Evolutionary conservation across 2,888 invertebrate genomes (phyloP).

Genomic region (Lithosia quadra): DNA sequence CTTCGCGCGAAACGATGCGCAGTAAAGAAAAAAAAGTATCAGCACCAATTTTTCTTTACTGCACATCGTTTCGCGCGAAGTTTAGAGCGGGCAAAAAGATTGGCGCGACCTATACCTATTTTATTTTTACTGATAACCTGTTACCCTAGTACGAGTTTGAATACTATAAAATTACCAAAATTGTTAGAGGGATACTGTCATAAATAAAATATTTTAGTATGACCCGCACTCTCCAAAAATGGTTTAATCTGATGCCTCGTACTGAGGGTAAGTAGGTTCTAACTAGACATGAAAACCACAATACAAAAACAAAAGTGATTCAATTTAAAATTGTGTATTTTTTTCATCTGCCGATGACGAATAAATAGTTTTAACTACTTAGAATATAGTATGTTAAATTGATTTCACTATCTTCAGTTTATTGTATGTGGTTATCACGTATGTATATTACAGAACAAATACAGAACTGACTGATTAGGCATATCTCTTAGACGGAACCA

Average conservation of each 20-base stretch:
- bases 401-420: background rate
- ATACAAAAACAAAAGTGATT: background rate
- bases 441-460: background rate
- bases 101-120: no score
- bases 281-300: background rate
- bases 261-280: background rate
- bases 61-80: no score
- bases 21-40: no score
- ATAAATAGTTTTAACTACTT: no score
- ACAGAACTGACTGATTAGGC: slow-evolving; percentile 10
- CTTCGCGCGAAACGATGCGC: no score
- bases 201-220: background rate
- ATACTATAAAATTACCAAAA: background rate
- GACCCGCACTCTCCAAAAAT: background rate
- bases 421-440: background rate
- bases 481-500: slow-evolving; percentile 18
- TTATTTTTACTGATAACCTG: background rate
- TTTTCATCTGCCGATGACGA: no score
- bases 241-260: background rate
- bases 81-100: no score
- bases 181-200: background rate
- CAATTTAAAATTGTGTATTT: no score
- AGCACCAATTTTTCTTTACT: no score
- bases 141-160: background rate
- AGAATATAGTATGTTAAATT: background rate